Conservation (phyloP, 53 echinoderm and acorn worm species). For the Astropecten irregularis region DNA sequence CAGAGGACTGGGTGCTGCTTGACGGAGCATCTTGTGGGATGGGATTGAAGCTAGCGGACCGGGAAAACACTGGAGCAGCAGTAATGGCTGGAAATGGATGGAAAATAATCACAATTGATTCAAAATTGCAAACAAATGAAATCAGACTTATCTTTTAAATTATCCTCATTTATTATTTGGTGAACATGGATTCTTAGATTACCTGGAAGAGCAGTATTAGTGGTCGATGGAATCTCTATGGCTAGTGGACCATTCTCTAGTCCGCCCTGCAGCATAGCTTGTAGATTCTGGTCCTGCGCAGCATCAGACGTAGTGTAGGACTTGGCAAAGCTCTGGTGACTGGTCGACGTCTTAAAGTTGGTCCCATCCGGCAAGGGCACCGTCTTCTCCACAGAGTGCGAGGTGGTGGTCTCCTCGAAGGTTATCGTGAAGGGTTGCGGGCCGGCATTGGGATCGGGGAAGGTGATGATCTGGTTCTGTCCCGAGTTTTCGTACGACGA, state of each 20-base stretch:
- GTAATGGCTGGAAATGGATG: constrained; percentile 62
- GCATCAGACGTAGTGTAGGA: constrained; percentile 94
- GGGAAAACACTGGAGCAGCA: constrained; percentile 52
- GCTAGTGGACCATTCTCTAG: constrained; percentile 85
- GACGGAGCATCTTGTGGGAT: constrained; percentile 50
- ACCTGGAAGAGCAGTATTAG: constrained; percentile 64
- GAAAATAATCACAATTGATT: too few relatives aligned
- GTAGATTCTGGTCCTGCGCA: constrained; percentile 77
- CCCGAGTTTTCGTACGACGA: constrained; percentile 39
- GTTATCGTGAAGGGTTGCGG: constrained; percentile 85
- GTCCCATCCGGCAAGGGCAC: constrained; percentile 90
- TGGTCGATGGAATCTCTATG: constrained; percentile 78
- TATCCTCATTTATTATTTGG: neutral
- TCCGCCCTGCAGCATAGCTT: constrained; percentile 81
- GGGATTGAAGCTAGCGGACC: constrained; percentile 54
- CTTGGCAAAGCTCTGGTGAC: constrained; percentile 89
- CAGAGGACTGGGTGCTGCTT: constrained; percentile 7
- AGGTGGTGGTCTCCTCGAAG: constrained; percentile 94
- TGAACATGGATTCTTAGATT: too few relatives aligned
- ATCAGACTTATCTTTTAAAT: neutral
- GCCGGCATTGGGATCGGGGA: constrained; percentile 47
- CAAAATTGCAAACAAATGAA: neutral
- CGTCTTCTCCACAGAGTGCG: constrained; percentile 86
- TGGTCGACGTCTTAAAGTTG: constrained; percentile 84
- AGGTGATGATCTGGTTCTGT: constrained; percentile 82